Evolutionary conservation across 1,140 invertebrate species (phyloP).

Genomic region (Sesamia nonagrioides): DNA sequence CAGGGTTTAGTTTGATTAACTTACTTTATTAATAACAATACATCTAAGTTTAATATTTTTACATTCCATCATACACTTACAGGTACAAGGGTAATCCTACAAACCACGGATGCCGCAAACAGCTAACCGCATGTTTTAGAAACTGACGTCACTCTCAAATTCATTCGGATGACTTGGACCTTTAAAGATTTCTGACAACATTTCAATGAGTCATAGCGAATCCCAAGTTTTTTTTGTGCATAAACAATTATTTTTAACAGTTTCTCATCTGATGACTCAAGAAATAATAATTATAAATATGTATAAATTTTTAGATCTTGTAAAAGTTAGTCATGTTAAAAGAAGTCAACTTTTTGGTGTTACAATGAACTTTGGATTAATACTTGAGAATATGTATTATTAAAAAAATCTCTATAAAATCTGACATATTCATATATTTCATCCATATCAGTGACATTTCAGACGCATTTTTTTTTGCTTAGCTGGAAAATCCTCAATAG

Average conservation of each 20-base stretch:
- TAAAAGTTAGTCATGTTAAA: not conserved
- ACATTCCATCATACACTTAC: too few species aligned
- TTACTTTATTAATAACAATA: too few species aligned
- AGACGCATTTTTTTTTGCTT: too few species aligned
- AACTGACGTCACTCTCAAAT: not conserved
- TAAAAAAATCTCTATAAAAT: too few species aligned
- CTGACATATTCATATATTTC: too few species aligned
- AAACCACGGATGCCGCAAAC: not conserved
- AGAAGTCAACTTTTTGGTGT: constrained; percentile 2
- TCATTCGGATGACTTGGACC: constrained; percentile 10
- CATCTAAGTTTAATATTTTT: too few species aligned
- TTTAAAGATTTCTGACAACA: not conserved
- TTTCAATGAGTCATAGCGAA: constrained; percentile 5
- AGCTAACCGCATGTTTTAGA: not conserved
- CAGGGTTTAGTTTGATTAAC: too few species aligned
- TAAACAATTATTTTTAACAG: constrained; percentile 3
- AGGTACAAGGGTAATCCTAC: too few species aligned
- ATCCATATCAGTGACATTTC: too few species aligned
- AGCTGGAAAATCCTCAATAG: too few species aligned
- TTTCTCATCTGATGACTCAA: not conserved
- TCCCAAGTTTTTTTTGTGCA: not conserved
- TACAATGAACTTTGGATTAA: constrained; percentile 4
- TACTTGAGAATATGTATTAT: constrained; percentile 3
- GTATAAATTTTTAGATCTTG: not conserved
- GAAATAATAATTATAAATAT: not conserved